These are phyloP conservation scores for Tonatia bakeri DNA, from an alignment of 2,113 vertebrate species.

Conservation along the genomic window DNA sequence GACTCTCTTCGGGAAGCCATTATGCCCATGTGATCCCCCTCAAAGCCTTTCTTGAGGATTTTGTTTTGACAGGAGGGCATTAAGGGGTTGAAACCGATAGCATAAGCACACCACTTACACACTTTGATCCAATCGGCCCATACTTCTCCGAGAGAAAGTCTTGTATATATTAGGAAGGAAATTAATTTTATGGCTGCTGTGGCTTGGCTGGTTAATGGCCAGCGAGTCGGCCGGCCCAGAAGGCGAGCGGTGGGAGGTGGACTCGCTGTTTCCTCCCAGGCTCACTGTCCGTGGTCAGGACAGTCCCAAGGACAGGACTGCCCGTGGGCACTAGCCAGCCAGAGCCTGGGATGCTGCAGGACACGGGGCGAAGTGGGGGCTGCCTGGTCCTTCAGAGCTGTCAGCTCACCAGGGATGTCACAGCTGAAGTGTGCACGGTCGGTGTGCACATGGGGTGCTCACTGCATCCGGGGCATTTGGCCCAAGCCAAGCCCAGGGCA, in stretches of 20 bases:
- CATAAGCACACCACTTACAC: conserved; percentile 85
- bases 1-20: conserved; percentile 81
- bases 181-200: conserved; percentile 86
- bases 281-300: not conserved
- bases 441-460: rapidly evolving
- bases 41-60: conserved; percentile 86
- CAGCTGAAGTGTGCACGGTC: rapidly evolving
- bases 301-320: not conserved
- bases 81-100: conserved; percentile 90
- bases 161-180: conserved; percentile 89
- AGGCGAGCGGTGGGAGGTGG: conserved; percentile 35
- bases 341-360: not conserved
- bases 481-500: not conserved
- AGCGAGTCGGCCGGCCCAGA: conserved; percentile 36
- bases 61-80: conserved; percentile 91
- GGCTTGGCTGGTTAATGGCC: conserved; percentile 75
- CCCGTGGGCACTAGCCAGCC: rapidly evolving
- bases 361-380: not conserved
- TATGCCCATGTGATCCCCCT: conserved; percentile 85
- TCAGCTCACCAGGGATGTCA: not conserved
- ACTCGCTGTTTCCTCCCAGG: not conserved
- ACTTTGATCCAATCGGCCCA: conserved; percentile 87
- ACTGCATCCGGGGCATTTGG: rapidly evolving
- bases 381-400: not conserved
- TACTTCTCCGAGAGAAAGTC: conserved; percentile 86